Base-by-base conservation (phyloP, 2,888 invertebrate genomes). In the Drosophila anomelani region DNA sequence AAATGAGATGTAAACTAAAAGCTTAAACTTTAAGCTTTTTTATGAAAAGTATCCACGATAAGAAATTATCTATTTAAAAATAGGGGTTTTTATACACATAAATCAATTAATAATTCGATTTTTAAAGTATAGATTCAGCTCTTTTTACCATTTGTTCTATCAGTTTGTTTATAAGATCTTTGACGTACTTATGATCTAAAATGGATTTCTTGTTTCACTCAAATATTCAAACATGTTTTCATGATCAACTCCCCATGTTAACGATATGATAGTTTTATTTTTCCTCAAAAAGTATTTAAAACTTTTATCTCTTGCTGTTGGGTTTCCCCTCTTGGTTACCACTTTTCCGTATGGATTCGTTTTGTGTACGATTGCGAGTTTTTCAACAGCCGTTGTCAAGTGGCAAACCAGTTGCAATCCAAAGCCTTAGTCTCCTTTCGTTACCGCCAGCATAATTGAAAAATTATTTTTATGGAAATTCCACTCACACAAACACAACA, bases 391-490 rank as follows among this genome's bases (percentile, higher is more conserved):
- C 62, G 80, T 74, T 83, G 76, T 78, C 76, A 80, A 69, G 47
- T 78, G 83, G 51, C 59, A 60, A 76, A 69, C 57, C 77, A 81
- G 82, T 75, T 67, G 77, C 41, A 70, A 67, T 64, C 46, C 78
- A 51, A 70, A 68, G 70, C 70, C 47, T 49, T 53, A 59, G 82
- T 59, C 69, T 71, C 57, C 70, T 69, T 39, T 41, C 56, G 46
- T 47, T 47, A 8, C 59, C 44, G 62, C 49, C 71, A 49, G 85
- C 79, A 75, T 83, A 85, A 84, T 84, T 84, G 83, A 84, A 84
- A 87, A 79, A 84, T 84, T 68, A 84, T 88, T 88, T 83, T 88
- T 83, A 81, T 84, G 84, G 59, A 83, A 79, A 75, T 84, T 67
- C 64, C 78, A 49, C 39, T 66, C 43, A 47, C 47, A 81, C 46